Conservation (phyloP, 64 coral and sea anemone species). For the Actinia equina region DNA sequence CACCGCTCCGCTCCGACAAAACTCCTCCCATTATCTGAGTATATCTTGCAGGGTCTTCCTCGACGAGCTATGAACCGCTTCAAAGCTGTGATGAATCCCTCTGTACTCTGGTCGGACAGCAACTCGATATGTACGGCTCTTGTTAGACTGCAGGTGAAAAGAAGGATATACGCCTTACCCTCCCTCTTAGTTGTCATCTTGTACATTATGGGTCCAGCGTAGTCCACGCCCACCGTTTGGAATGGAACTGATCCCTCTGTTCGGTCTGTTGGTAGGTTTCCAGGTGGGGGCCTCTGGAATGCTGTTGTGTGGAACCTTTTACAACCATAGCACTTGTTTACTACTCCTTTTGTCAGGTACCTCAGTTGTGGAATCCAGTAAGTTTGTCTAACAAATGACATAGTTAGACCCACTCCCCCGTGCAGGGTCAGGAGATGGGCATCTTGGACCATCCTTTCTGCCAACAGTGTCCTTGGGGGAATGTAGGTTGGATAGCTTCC, state of each 20-base stretch:
- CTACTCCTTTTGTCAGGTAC: no score
- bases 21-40: slow-evolving; percentile 10
- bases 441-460: no score
- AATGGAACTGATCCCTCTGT: slow-evolving; percentile 8
- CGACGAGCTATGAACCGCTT: slow-evolving; percentile 4
- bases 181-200: neutral
- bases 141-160: slow-evolving; percentile 20
- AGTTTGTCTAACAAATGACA: no score
- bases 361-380: no score
- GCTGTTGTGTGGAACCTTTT: slow-evolving; percentile 20
- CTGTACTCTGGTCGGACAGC: neutral
- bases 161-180: slow-evolving; percentile 16
- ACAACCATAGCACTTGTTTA: slow-evolving; percentile 36
- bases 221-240: neutral
- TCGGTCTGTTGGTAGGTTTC: slow-evolving; percentile 20
- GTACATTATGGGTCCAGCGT: slow-evolving; percentile 2
- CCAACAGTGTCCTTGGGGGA: no score
- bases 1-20: slow-evolving; percentile 3
- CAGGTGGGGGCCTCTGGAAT: neutral
- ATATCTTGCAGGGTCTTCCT: neutral
- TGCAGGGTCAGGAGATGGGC: no score
- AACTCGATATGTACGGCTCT: slow-evolving; percentile 23
- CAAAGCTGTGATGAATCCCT: neutral
- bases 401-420: no score
- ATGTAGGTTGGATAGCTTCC: no score